Conservation (phyloP, 1,140 invertebrate species). For the Drosophila repletoides region DNA sequence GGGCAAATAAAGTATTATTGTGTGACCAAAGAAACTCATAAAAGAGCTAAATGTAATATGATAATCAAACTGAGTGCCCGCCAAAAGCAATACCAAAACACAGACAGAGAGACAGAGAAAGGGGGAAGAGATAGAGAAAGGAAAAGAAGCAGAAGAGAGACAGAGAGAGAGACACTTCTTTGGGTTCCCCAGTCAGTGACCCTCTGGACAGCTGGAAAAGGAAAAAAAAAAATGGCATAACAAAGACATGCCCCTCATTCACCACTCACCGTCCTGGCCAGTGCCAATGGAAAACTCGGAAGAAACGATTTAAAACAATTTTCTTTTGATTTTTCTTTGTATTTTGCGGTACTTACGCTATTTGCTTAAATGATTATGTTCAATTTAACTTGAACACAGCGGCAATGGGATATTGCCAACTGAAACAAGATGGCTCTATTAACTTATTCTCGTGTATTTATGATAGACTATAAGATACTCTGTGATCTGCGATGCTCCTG, state of each 20-base stretch:
- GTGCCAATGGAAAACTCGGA: not conserved
- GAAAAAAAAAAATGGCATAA: constrained; percentile 17
- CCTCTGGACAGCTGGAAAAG: constrained; percentile 20
- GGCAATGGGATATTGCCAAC: constrained; percentile 12
- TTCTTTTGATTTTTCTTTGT: constrained; percentile 61
- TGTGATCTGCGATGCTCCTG: too few relatives aligned
- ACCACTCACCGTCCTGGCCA: not conserved
- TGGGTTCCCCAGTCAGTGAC: constrained; percentile 35
- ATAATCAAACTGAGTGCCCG: constrained; percentile 71
- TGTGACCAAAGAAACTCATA: constrained; percentile 34
- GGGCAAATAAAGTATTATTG: not conserved
- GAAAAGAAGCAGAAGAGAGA: too few relatives aligned
- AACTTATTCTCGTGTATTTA: constrained; percentile 2
- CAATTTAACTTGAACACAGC: constrained; percentile 41
- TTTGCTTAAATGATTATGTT: constrained; percentile 52
- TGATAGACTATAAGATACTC: not conserved
- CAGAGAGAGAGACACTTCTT: not conserved
- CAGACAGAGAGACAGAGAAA: not conserved
- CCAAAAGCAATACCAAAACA: constrained; percentile 15
- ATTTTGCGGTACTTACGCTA: constrained; percentile 38
- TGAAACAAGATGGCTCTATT: constrained; percentile 44
- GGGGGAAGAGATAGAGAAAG: too few relatives aligned
- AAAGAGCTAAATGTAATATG: constrained; percentile 68
- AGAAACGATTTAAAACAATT: constrained; percentile 67
- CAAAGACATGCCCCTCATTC: constrained; percentile 1